phyloP scores from a whole-genome alignment of 2,888 invertebrate genomes.

The Aleiodes leptofemur region DNA sequence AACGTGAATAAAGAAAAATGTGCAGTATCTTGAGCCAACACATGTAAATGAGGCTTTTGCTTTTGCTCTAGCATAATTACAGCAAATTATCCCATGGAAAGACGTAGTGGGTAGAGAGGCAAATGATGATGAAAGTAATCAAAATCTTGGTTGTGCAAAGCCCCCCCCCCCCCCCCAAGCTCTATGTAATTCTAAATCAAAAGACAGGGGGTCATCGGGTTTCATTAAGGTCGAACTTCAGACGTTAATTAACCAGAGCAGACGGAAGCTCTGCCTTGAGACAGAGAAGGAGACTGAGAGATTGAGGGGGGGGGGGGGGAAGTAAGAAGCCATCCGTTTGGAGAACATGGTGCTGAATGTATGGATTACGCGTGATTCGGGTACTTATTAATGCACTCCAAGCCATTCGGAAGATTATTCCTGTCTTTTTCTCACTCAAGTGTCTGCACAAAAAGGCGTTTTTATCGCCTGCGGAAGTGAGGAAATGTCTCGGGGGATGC shows the following conservation, averaged over 20 bases:
- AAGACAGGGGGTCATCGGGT: slow-evolving; percentile 62
- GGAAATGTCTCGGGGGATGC: too few species aligned
- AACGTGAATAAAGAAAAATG: not conserved
- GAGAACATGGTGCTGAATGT: not conserved
- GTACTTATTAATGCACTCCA: slow-evolving; percentile 11
- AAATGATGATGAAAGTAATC: slow-evolving; percentile 62
- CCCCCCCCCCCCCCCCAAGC: too few species aligned
- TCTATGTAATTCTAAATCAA: slow-evolving; percentile 60
- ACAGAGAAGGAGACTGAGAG: slow-evolving; percentile 24
- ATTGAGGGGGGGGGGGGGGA: slow-evolving; percentile 4
- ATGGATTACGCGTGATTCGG: slow-evolving; percentile 31
- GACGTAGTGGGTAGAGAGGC: not conserved
- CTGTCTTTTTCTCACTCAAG: too few species aligned
- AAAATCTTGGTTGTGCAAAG: slow-evolving; percentile 62
- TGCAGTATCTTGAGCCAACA: slow-evolving; percentile 2
- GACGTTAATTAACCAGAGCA: slow-evolving; percentile 58
- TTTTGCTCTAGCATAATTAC: slow-evolving; percentile 31
- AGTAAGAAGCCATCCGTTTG: slow-evolving; percentile 27
- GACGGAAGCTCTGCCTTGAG: slow-evolving; percentile 50
- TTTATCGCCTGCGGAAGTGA: not conserved
- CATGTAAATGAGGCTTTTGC: slow-evolving; percentile 28
- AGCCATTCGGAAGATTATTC: too few species aligned
- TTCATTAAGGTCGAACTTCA: slow-evolving; percentile 63
- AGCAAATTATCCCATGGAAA: slow-evolving; percentile 21
- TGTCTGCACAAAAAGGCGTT: slow-evolving; percentile 4